Conservation (phyloP, 2,797 vertebrate species). For the Gymnothorax javanicus region DNA sequence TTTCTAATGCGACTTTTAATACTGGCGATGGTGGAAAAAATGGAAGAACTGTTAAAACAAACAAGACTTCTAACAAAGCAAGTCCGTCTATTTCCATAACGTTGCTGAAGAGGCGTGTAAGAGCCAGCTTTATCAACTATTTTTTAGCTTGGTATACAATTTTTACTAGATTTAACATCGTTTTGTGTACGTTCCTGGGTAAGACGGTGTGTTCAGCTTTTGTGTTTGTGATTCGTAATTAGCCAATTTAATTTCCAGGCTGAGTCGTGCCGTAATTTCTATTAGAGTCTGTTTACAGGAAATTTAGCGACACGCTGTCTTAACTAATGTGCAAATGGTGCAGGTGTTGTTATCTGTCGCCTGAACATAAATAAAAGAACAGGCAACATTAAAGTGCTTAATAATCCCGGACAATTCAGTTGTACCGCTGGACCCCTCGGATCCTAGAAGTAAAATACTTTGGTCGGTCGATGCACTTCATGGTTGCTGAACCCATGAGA, state of each 20-base stretch:
- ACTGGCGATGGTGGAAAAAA: constrained; percentile 7
- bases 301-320: background rate
- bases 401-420: background rate
- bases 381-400: background rate
- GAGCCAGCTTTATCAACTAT: background rate
- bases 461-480: constrained; percentile 77
- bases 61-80: background rate
- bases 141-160: background rate
- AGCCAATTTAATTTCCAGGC: background rate
- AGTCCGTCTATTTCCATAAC: background rate
- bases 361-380: background rate
- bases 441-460: background rate
- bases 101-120: background rate
- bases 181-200: background rate
- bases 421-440: background rate
- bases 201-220: background rate
- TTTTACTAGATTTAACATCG: background rate
- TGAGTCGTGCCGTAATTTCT: background rate
- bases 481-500: constrained; percentile 81
- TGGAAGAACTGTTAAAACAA: constrained; percentile 44
- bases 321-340: background rate
- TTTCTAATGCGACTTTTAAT: background rate
- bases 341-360: constrained; percentile 17
- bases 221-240: background rate
- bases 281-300: background rate